Evolutionary conservation across 2,113 vertebrate genomes (phyloP).

Genomic region (Motacilla alba): DNA sequence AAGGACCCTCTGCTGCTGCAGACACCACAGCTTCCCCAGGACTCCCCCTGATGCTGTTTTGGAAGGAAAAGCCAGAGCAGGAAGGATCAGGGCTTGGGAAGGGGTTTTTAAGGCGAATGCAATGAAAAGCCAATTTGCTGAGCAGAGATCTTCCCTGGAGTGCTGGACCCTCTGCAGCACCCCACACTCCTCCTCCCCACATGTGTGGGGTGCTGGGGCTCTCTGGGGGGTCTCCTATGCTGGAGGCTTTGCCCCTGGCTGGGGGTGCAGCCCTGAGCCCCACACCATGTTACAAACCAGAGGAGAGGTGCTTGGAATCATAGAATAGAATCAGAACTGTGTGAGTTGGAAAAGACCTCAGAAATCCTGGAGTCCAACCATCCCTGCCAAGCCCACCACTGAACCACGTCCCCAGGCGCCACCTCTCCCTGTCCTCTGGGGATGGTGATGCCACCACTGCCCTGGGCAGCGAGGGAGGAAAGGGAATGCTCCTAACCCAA

Average conservation of each 20-base stretch:
- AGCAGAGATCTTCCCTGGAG: background rate
- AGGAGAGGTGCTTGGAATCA: background rate
- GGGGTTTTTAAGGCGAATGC: background rate
- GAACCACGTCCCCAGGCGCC: background rate
- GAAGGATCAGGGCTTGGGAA: background rate
- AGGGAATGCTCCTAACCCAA: background rate
- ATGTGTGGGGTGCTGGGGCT: background rate
- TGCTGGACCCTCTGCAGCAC: background rate
- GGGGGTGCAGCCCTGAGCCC: background rate
- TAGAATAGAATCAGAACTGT: background rate
- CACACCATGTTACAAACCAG: background rate
- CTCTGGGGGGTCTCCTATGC: too few species aligned
- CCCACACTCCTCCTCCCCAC: background rate
- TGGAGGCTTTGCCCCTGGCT: background rate
- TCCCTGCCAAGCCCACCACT: background rate
- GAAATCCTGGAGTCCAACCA: background rate
- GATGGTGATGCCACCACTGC: background rate
- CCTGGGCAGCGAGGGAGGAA: background rate
- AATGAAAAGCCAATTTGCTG: rapidly evolving
- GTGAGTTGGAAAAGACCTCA: background rate
- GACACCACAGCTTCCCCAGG: background rate
- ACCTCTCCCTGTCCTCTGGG: background rate
- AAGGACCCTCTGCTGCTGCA: background rate
- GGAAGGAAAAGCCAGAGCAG: background rate
- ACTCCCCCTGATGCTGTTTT: background rate